A percentile compares a stretch with the other conserved stretches of the same genome.
Conservation (phyloP, 2,888 invertebrate species). For the Pristionchus arcanus region DNA sequence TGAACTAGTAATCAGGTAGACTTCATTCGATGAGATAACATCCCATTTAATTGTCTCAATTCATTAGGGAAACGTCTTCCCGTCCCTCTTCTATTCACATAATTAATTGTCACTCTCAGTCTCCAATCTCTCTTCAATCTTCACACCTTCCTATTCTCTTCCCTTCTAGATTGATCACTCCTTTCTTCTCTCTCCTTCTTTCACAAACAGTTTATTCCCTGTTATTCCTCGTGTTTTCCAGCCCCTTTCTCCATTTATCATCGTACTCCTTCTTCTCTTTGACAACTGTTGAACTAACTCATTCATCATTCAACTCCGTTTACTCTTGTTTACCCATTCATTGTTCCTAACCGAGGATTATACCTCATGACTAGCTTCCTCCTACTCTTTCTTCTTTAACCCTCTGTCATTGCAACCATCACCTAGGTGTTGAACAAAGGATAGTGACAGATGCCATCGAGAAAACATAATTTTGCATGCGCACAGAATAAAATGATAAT, state of each 20-base stretch:
- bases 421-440: slow-evolving; percentile 18
- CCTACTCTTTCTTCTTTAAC: not conserved
- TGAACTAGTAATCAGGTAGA: not conserved
- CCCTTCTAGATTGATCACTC: not conserved
- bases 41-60: not conserved
- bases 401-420: not conserved
- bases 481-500: not conserved
- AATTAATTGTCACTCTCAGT: not conserved
- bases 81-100: not conserved
- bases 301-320: slow-evolving; percentile 1
- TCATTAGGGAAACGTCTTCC: not conserved
- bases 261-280: not conserved
- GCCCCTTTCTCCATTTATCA: slow-evolving; percentile 17
- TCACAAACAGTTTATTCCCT: slow-evolving; percentile 29
- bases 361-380: not conserved
- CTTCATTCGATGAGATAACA: not conserved
- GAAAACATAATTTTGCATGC: not conserved
- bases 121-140: not conserved
- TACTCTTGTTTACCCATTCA: not conserved
- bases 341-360: not conserved
- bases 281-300: slow-evolving; percentile 16
- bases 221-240: not conserved
- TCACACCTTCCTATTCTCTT: not conserved
- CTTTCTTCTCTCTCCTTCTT: not conserved
- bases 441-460: not conserved